Evolutionary conservation across 2,797 vertebrate species (phyloP).

Genomic region (Amazonetta brasiliensis): DNA sequence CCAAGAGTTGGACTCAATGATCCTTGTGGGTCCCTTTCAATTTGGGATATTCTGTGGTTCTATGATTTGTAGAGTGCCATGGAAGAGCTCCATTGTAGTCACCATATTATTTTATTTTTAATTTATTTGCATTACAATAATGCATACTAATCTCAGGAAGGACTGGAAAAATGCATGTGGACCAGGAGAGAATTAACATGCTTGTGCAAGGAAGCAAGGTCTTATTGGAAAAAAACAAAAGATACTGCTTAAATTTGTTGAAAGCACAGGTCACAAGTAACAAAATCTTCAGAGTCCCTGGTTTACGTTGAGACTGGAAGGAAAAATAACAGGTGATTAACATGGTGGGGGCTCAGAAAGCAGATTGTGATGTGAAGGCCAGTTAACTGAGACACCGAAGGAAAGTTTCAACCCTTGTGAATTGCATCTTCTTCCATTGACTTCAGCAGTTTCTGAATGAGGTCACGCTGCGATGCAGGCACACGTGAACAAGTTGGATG

Average conservation of each 20-base stretch:
- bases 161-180: neutral
- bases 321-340: neutral
- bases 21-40: too few relatives aligned
- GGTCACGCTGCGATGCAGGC: neutral
- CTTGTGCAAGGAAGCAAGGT: neutral
- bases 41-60: too few relatives aligned
- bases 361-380: neutral
- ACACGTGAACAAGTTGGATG: accelerated
- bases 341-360: neutral
- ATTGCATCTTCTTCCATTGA: neutral
- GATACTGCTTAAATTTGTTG: neutral
- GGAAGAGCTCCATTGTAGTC: neutral
- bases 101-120: neutral
- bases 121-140: neutral
- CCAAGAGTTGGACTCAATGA: too few relatives aligned
- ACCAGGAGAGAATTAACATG: neutral
- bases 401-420: neutral
- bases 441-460: neutral
- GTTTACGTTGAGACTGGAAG: neutral
- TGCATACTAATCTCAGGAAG: neutral
- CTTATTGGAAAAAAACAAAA: neutral
- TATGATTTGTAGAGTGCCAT: neutral
- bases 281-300: neutral
- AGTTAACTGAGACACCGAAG: neutral
- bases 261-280: neutral